Conservation (phyloP, 2,888 invertebrate genomes). For the Entomobrya multifasciata region DNA sequence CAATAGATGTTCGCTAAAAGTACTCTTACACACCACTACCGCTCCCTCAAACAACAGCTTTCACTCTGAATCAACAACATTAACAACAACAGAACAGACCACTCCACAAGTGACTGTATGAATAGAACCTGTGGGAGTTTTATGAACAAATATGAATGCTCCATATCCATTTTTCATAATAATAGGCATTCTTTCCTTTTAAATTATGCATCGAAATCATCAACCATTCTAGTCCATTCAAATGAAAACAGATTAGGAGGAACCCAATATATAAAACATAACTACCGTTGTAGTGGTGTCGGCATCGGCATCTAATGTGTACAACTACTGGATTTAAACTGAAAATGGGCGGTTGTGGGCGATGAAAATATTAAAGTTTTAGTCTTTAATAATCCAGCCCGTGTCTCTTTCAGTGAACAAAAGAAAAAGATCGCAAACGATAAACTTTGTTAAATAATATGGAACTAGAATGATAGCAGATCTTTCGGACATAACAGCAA, state of each 20-base stretch:
- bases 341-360: background rate
- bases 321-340: too few species aligned
- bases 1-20: background rate
- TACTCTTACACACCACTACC: too few species aligned
- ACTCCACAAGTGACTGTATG: slow-evolving; percentile 23
- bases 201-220: slow-evolving; percentile 40
- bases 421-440: background rate
- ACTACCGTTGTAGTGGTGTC: background rate
- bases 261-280: background rate
- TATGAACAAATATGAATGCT: slow-evolving; percentile 28
- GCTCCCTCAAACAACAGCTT: background rate
- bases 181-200: slow-evolving; percentile 11
- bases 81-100: background rate
- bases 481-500: too few species aligned
- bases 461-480: too few species aligned
- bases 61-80: background rate
- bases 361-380: background rate
- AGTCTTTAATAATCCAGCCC: background rate
- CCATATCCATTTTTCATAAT: slow-evolving; percentile 30
- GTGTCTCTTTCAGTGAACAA: slow-evolving; percentile 2
- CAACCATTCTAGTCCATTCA: slow-evolving; percentile 9
- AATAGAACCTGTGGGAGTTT: slow-evolving; percentile 32
- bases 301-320: too few species aligned
- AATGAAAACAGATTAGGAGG: background rate
- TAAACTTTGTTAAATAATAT: too few species aligned